Evolutionary conservation across 53 echinoderm and acorn worm genomes (phyloP).

Genomic region (Holothuria leucospilota): DNA sequence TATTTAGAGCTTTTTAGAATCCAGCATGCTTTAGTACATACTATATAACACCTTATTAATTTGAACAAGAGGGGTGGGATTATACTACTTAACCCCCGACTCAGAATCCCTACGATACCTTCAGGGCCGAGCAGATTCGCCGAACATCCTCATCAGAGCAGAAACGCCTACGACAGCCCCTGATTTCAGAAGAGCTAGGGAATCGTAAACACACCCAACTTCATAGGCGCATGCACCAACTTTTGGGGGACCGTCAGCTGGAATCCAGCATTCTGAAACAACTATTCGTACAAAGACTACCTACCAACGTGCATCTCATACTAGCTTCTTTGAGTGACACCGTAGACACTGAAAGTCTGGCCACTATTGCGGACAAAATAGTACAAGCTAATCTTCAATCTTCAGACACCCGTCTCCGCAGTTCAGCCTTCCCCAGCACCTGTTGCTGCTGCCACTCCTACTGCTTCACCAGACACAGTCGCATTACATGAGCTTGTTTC

Average conservation of each 20-base stretch:
- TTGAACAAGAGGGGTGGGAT: not conserved
- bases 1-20: too few relatives aligned
- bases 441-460: not conserved
- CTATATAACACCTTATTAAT: too few relatives aligned
- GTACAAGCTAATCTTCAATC: conserved; percentile 1
- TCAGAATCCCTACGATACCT: not conserved
- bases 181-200: conserved; percentile 23
- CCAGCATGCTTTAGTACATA: too few relatives aligned
- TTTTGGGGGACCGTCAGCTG: not conserved
- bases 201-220: conserved; percentile 5
- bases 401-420: not conserved
- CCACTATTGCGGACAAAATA: conserved; percentile 24
- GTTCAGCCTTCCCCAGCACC: not conserved
- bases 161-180: not conserved
- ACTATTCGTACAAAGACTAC: conserved; percentile 26
- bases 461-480: not conserved
- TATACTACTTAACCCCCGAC: conserved; percentile 7
- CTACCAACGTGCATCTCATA: conserved; percentile 28
- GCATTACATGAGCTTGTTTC: conserved; percentile 17
- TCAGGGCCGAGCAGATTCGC: conserved; percentile 1
- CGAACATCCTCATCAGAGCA: conserved; percentile 2
- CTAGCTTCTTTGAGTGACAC: conserved; percentile 3
- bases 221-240: conserved; percentile 15
- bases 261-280: conserved; percentile 20
- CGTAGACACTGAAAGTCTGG: not conserved